phyloP scores from a whole-genome alignment of 2,113 vertebrate genomes.

The Elephas maximus region DNA sequence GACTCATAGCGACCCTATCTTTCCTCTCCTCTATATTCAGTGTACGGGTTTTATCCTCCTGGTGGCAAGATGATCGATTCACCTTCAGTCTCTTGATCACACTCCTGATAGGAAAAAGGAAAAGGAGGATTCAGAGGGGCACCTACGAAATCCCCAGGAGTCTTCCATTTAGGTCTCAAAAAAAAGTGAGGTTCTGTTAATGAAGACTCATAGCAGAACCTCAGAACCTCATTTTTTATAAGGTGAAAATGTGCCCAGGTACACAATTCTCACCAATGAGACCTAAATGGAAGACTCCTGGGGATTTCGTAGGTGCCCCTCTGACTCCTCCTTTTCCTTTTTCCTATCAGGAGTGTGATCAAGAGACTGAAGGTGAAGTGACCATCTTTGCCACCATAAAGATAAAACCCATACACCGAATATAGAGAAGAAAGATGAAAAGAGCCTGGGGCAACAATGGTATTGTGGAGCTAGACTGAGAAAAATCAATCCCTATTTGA shows the following conservation, averaged over 20 bases:
- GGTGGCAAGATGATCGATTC: not conserved
- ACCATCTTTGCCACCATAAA: not conserved
- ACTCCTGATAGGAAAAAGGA: not conserved
- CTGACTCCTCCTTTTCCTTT: not conserved
- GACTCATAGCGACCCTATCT: no score
- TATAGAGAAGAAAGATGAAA: not conserved
- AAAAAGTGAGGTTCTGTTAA: no score
- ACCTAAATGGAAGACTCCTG: not conserved
- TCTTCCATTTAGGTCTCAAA: not conserved
- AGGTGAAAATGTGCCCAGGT: not conserved
- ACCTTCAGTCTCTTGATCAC: not conserved
- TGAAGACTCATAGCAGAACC: no score
- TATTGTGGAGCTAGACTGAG: not conserved
- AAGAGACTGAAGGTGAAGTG: not conserved
- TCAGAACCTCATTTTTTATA: not conserved
- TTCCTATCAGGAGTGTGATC: not conserved
- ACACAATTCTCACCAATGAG: not conserved
- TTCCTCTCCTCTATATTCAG: not conserved
- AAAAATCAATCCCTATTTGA: not conserved
- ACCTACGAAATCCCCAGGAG: not conserved
- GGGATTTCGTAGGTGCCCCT: not conserved
- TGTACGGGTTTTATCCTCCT: not conserved
- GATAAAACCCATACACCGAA: not conserved
- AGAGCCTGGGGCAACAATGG: not conserved
- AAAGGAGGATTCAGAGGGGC: not conserved